Base-by-base conservation (phyloP, 2,113 vertebrate genomes). In the Saimiri boliviensis region DNA sequence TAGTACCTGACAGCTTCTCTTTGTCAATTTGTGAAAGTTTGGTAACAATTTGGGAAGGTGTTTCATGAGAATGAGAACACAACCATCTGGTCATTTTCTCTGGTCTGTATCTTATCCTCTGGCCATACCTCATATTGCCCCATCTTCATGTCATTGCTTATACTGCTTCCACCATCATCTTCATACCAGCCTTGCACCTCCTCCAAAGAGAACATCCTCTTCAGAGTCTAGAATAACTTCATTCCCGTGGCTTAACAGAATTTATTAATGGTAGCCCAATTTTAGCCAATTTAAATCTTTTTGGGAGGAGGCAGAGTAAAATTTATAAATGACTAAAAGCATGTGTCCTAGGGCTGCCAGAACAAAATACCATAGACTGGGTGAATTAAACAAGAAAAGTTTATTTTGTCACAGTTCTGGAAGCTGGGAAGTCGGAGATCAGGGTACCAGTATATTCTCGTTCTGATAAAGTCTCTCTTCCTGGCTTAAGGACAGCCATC, bases 311-410 rank as follows among this genome's bases (percentile, higher is more conserved):
- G 2, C 21, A 63, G 20, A 5, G 25, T 66, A 89, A 79, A 83
- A 35, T 88, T 63, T 70, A 89, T n/a, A 84, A 89, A 81, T 92
- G 37, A 91, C 73, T 73, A 32, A 84, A 97, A 60, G 6, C n/a
- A 85, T 42, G 32, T 76, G 16, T 42, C n/a, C 77, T 87, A 83
- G 56, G 49, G 3, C 11, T 70, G 13, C 35, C 14, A 14, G 42
- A 89, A 81, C 21, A 92, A 96, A 92, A 89, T 86, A 86, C 6
- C 21, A 54, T 9, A 83, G 21, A 30, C 8, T 73, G 16, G 27
- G 19, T 32, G n/a, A 25, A 23, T 86, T 79, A 30, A n/a, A 83
- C 8, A 84, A 66, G 16, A 40, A 0, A 35, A 49, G 42, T 60
- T 58, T 32, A 42, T 60, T 95, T 93, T 52, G n/a, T 54, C 45